These are phyloP conservation scores for Lithosia quadra DNA, from an alignment of 2,888 invertebrate genomes.

Conservation along the genomic window DNA sequence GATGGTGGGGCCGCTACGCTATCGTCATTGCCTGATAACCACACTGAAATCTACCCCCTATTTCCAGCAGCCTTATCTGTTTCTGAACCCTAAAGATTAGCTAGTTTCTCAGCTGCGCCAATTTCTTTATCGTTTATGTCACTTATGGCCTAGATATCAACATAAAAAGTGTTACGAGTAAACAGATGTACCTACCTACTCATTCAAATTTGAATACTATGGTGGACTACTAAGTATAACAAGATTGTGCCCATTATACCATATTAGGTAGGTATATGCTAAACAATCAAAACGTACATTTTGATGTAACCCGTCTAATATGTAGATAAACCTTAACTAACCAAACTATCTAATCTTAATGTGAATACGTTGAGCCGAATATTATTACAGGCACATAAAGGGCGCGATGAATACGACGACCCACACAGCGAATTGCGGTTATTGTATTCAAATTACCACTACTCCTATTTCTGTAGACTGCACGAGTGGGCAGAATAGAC, in stretches of 20 bases:
- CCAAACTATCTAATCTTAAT: slow-evolving; percentile 16
- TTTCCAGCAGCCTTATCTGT: slow-evolving; percentile 54
- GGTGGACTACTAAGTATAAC: not conserved
- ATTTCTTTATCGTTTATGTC: slow-evolving; percentile 56
- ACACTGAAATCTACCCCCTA: slow-evolving; percentile 71
- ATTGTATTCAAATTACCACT: slow-evolving; percentile 67
- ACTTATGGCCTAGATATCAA: slow-evolving; percentile 39
- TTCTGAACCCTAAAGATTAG: slow-evolving; percentile 54
- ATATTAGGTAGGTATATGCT: not conserved
- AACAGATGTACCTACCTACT: slow-evolving; percentile 1
- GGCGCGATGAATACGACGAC: slow-evolving; percentile 29
- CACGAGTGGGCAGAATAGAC: slow-evolving; percentile 39
- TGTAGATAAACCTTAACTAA: slow-evolving; percentile 11
- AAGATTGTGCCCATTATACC: not conserved
- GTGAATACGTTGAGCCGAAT: slow-evolving; percentile 21
- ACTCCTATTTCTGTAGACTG: slow-evolving; percentile 47
- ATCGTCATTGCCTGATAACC: slow-evolving; percentile 70
- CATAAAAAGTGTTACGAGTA: slow-evolving; percentile 25
- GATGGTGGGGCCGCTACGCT: slow-evolving; percentile 65
- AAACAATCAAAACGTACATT: not conserved
- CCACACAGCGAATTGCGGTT: slow-evolving; percentile 53
- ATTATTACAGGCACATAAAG: slow-evolving; percentile 18
- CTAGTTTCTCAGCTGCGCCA: slow-evolving; percentile 51
- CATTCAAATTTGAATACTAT: not conserved
- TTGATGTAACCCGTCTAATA: slow-evolving; percentile 3